Percentiles rank a stretch among this genome's conserved stretches.
These are phyloP conservation scores for Pristiophorus japonicus DNA, from an alignment of 2,113 vertebrate genomes.

Conservation along the genomic window DNA sequence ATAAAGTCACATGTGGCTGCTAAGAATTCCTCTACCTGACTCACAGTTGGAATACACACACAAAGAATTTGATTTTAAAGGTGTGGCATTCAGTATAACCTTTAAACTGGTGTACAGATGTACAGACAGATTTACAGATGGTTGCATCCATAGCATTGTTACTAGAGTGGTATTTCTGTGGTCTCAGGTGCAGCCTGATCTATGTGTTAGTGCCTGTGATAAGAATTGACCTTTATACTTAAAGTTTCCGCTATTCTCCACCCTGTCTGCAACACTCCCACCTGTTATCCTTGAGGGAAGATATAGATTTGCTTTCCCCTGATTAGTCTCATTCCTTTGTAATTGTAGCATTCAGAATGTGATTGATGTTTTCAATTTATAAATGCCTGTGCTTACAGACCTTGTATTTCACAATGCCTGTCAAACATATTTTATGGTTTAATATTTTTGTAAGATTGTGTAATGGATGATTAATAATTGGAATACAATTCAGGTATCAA, in stretches of 20 bases:
- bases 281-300: neutral
- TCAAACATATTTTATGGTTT: neutral
- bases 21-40: neutral
- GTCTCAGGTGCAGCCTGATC: neutral
- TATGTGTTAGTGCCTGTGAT: neutral
- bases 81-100: neutral
- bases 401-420: neutral
- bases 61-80: neutral
- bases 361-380: constrained; percentile 6
- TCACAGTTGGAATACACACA: no score
- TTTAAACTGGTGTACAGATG: neutral
- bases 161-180: neutral
- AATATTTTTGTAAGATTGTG: neutral
- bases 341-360: neutral
- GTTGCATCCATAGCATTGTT: neutral
- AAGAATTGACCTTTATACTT: constrained; percentile 4
- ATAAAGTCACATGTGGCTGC: neutral
- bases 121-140: neutral
- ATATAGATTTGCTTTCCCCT: neutral
- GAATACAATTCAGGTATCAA: neutral
- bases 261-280: neutral
- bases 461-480: neutral
- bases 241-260: neutral
- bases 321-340: neutral
- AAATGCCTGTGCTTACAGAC: neutral